These are phyloP conservation scores for Agrotis segetum DNA, from an alignment of 2,888 invertebrate species.

Conservation along the genomic window DNA sequence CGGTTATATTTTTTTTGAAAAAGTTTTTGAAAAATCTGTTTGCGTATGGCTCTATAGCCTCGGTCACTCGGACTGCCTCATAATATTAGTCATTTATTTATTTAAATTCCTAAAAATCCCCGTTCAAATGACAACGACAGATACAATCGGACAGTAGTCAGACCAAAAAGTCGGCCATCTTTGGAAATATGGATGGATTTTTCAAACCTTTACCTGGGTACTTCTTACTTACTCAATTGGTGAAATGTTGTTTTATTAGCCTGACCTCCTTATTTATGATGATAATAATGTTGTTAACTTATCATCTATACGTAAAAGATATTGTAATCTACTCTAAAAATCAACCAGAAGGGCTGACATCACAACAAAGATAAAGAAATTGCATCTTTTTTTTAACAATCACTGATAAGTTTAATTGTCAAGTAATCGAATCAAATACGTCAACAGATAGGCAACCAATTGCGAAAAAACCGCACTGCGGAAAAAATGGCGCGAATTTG, in stretches of 20 bases:
- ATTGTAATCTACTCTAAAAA: background rate
- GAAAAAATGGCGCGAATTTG: background rate
- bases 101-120: no score
- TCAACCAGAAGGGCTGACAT: background rate
- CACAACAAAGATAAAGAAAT: background rate
- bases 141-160: no score
- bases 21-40: no score
- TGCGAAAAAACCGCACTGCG: conserved; percentile 14
- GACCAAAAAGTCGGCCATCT: no score
- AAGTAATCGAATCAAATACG: background rate
- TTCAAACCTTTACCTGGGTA: background rate
- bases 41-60: no score
- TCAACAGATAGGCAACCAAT: background rate
- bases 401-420: conserved; percentile 1
- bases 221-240: background rate
- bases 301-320: background rate
- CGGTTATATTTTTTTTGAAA: no score
- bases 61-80: no score
- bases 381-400: background rate
- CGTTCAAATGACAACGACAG: no score
- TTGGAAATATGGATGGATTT: no score
- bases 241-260: background rate
- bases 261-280: background rate
- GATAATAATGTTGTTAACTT: conserved; percentile 11
- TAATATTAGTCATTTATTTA: no score